Conservation (phyloP, 37 sponge, comb jelly and placozoan genomes). For the Geodia barretti region DNA sequence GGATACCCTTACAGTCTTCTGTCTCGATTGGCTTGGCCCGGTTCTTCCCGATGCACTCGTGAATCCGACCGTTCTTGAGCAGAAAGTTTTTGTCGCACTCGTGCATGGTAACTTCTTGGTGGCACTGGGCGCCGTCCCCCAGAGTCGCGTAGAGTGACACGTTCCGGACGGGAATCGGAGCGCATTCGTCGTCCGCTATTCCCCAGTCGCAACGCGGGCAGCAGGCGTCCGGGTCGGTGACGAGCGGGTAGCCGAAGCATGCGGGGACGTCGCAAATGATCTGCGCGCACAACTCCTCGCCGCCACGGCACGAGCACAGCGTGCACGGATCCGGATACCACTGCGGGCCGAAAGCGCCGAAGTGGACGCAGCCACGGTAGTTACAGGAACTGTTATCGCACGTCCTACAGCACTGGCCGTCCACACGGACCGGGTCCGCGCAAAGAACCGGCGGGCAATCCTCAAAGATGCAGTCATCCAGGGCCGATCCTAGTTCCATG, state of each 20-base stretch:
- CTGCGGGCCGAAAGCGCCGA: constrained; percentile 10
- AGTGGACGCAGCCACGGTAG: constrained; percentile 41
- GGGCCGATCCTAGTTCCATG: not conserved
- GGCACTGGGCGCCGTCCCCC: constrained; percentile 8
- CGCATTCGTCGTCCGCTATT: constrained; percentile 12
- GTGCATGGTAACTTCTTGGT: constrained; percentile 16
- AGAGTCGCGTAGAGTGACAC: not conserved
- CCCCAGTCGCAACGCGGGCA: constrained; percentile 56
- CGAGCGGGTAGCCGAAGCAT: constrained; percentile 34
- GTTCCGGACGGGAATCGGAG: constrained; percentile 1
- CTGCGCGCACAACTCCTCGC: not conserved
- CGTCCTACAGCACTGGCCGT: constrained; percentile 8
- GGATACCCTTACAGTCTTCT: not conserved
- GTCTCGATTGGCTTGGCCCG: not conserved
- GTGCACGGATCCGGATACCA: constrained; percentile 54
- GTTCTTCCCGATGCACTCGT: not conserved
- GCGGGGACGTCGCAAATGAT: not conserved
- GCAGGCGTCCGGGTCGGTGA: constrained; percentile 1
- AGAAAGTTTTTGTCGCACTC: constrained; percentile 29
- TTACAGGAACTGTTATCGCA: constrained; percentile 34
- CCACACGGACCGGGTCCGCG: constrained; percentile 14
- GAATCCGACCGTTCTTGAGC: not conserved
- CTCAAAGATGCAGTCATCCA: not conserved
- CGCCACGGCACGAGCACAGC: constrained; percentile 11
- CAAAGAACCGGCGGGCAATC: constrained; percentile 11